Conservation (phyloP, 2,888 invertebrate genomes). For the Agrotis puta region DNA sequence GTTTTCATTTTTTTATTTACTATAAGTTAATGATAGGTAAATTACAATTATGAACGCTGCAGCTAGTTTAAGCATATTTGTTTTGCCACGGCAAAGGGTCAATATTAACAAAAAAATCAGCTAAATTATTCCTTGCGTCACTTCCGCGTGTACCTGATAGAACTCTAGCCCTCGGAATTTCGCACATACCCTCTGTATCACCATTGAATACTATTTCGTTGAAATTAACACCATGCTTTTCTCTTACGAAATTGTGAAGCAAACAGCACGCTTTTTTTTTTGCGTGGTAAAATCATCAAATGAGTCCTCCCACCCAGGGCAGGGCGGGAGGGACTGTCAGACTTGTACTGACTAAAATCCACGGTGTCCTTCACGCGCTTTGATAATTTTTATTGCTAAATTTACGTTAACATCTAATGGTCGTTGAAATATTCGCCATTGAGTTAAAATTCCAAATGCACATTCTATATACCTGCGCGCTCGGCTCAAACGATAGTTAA, state of each 20-base stretch:
- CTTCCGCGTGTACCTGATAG: slow-evolving; percentile 35
- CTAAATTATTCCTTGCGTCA: slow-evolving; percentile 32
- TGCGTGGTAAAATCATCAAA: too few species aligned
- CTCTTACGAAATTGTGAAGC: slow-evolving; percentile 34
- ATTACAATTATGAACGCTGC: slow-evolving; percentile 35
- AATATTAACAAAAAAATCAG: slow-evolving; percentile 33
- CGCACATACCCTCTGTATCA: slow-evolving; percentile 35
- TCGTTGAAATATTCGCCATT: slow-evolving; percentile 44
- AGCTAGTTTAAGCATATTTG: slow-evolving; percentile 39
- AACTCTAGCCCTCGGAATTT: slow-evolving; percentile 35
- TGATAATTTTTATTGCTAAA: slow-evolving; percentile 32
- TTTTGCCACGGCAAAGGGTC: slow-evolving; percentile 37
- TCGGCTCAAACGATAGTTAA: slow-evolving; percentile 38
- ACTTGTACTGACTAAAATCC: too few species aligned
- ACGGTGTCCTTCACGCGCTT: too few species aligned
- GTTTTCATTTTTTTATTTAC: slow-evolving; percentile 34
- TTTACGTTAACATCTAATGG: slow-evolving; percentile 35
- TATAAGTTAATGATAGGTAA: slow-evolving; percentile 32
- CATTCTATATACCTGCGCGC: slow-evolving; percentile 41
- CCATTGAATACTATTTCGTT: slow-evolving; percentile 36
- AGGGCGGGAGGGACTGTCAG: too few species aligned
- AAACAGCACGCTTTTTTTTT: slow-evolving; percentile 36
- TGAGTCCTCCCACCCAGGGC: too few species aligned
- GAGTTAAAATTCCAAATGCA: slow-evolving; percentile 36
- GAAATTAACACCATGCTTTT: slow-evolving; percentile 29